Evolutionary conservation across 2,797 vertebrate species (phyloP).

Genomic region (Ceyx erithaca): DNA sequence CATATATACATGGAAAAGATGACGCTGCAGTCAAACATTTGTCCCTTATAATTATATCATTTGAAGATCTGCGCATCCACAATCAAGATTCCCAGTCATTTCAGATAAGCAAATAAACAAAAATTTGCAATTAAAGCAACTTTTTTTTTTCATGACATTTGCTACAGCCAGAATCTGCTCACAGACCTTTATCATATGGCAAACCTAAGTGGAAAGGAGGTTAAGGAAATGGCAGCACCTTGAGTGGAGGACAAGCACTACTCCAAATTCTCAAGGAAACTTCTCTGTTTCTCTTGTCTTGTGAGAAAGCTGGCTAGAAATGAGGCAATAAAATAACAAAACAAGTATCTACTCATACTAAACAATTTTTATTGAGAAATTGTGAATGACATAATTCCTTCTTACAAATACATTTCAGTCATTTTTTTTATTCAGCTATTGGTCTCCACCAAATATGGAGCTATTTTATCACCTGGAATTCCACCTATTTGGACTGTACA

Average conservation of each 20-base stretch:
- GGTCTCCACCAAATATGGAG: background rate
- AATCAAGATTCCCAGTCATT: background rate
- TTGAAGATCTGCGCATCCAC: background rate
- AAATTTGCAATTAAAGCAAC: background rate
- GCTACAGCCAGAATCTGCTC: background rate
- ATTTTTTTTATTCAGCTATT: background rate
- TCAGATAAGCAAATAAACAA: background rate
- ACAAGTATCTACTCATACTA: background rate
- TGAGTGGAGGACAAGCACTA: background rate
- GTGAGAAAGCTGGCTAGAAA: background rate
- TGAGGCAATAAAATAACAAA: background rate
- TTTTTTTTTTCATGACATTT: background rate
- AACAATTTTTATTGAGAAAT: background rate
- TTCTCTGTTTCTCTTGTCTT: background rate
- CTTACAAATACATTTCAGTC: background rate
- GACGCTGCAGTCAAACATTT: background rate
- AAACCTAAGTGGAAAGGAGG: background rate
- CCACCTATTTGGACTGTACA: background rate
- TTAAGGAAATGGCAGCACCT: background rate
- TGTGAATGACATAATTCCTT: background rate
- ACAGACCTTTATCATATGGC: background rate
- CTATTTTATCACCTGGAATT: background rate
- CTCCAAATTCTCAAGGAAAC: background rate
- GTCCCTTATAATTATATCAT: background rate
- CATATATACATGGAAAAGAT: background rate